Base-by-base conservation (phyloP, 2,797 vertebrate genomes). In the Malacoctenus gilli region DNA sequence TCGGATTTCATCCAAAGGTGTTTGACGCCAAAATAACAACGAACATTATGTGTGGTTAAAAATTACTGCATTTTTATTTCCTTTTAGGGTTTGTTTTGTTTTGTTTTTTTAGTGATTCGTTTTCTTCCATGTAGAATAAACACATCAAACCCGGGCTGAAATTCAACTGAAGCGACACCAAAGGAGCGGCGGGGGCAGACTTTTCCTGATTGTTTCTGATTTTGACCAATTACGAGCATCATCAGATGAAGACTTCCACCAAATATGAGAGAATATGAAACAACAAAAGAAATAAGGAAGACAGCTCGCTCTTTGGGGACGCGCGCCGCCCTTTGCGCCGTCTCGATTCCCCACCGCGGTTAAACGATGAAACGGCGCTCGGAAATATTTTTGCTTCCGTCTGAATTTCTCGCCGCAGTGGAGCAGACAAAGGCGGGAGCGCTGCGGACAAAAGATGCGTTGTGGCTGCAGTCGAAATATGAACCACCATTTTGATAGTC, bases 401-500 rank as follows among this genome's bases (percentile, higher is more conserved):
- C 22, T 40, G 57, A 13, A 48, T 36, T 25, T 28, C 4, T 40
- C 48, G 53, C 51, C 11, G 38, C 37, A 2, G 25, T 5, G 38
- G 22, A 42, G 59, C 49, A 68, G 74, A 80, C 79, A 83, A 84
- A 77, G 74, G 63, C 69, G 66, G 44, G 73, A 41, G 58, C 72
- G 69, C 44, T 60, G 68, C 50, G 50, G 77, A 87, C 80, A 81
- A 73, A 81, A 83, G 79, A 85, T 79, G 76, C 71, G 80, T 63
- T 53, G 78, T 43, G 72, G 77, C 79, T 78, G 76, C 77, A 28
- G 73, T 77, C 57, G 80, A 85, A 86, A 89, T 81, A 85, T 80
- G 77, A 84, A 89, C 84, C 86, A 82, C 86, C 87, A 89, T 88
- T 88, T 90, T 89, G 88, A 86, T 87, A 82, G 75, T 85, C 79